phyloP scores from a whole-genome alignment of 2,797 vertebrate genomes.

The Anableps anableps region DNA sequence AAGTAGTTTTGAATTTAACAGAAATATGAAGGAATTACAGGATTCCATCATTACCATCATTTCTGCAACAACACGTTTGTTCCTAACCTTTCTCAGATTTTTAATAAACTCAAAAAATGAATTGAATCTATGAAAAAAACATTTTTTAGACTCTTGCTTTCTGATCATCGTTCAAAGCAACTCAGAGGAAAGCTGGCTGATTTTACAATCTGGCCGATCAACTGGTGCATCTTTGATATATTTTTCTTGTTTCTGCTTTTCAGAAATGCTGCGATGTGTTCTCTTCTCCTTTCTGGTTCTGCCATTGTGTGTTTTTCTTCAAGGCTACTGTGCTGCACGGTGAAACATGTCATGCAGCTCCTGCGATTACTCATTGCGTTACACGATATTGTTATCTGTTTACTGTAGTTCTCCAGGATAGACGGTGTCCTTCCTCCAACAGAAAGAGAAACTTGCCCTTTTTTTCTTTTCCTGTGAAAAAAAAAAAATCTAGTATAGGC shows the following conservation, averaged over 20 bases:
- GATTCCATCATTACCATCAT: not conserved
- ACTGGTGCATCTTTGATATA: not conserved
- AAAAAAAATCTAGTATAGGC: not conserved
- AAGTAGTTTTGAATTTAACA: not conserved
- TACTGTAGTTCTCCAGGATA: constrained; percentile 20
- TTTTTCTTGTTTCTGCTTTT: not conserved
- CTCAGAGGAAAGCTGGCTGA: not conserved
- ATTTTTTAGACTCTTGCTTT: not conserved
- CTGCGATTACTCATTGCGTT: constrained; percentile 5
- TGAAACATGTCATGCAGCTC: constrained; percentile 9
- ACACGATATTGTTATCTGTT: constrained; percentile 14
- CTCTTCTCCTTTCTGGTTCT: not conserved
- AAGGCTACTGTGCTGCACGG: not conserved
- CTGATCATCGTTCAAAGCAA: not conserved
- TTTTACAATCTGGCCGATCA: not conserved
- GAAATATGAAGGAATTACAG: not conserved
- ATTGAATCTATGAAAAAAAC: not conserved
- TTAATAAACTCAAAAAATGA: not conserved
- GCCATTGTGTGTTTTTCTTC: not conserved
- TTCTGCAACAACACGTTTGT: not conserved
- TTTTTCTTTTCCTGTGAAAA: not conserved
- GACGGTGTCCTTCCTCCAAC: constrained; percentile 9
- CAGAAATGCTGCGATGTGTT: not conserved
- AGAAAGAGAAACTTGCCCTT: constrained; percentile 10
- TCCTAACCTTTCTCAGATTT: not conserved